Evolutionary conservation across 2,888 invertebrate species (phyloP), one percentile per base, ranked within the genome.

Genomic region (Drosophila infuscata): DNA sequence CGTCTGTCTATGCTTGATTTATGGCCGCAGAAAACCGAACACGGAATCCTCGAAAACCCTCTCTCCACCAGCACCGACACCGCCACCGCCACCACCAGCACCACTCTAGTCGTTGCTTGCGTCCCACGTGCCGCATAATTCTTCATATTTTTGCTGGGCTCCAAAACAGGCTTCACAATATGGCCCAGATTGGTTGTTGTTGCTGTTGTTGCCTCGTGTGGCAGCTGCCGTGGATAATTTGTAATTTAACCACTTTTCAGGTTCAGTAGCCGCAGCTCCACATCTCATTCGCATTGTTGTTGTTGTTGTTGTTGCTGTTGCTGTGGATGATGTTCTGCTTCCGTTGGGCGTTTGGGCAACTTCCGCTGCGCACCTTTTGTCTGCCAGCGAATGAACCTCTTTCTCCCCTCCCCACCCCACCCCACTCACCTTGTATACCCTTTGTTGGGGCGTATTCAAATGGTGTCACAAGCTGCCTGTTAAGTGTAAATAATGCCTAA

Each of bases 161-260:
- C 76, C 89, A 79, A 79, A 71, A 36, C 49, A 56, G 58, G 56
- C 75, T 53, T 67, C 63, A 32, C 81, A 65, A 80, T 78, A 68
- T 76, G 81, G 70, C 52, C 65, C 59, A 73, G 58, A 36, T 54
- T 62, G 41, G 68, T 51, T 60, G 38, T 56, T 51, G 74, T 75
- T 76, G 71, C 35, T 67, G 76, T 33, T 71, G 71, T 30, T 71
- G 75, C 65, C 70, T 63, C 62, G 74, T 76, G 81, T 76, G 75
- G 75, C 84, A 87, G 86, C 82, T 88, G 91, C 82, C 90, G 83
- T 87, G 86, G 85, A 91, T 91, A 92, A 92, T 92, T 92, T 92
- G 92, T 92, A 93, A 92, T 92, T 92, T 93, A 93, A 92, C 91
- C 92, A 93, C 93, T 92, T 93, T 92, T 92, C 91, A 90, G 91